Evolutionary conservation across 2,888 invertebrate genomes (phyloP).

Genomic region (Scrobipalpa costella): DNA sequence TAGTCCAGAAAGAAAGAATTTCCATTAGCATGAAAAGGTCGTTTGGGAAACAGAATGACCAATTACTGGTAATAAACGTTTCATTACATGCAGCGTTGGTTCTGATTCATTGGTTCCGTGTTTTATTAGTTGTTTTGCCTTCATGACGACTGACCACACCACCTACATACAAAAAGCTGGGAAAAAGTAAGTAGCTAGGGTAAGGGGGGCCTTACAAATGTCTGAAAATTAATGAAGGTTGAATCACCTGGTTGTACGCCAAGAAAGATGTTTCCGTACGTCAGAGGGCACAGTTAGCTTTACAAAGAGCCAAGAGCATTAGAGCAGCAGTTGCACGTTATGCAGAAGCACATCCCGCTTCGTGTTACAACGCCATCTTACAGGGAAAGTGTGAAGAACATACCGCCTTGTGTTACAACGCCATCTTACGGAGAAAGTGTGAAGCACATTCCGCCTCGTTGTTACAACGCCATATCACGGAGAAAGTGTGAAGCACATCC

Average conservation of each 20-base stretch:
- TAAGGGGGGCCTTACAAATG: no score
- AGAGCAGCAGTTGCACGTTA: no score
- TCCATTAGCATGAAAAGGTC: slow-evolving; percentile 1
- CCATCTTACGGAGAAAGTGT: background rate
- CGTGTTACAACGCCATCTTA: background rate
- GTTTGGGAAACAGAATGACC: background rate
- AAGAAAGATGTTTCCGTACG: no score
- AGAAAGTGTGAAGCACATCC: no score
- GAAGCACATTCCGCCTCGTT: background rate
- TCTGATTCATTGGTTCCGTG: background rate
- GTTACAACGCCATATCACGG: background rate
- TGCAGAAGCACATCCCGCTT: no score
- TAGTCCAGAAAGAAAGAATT: background rate
- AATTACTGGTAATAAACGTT: background rate
- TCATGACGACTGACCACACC: background rate
- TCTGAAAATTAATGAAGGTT: no score
- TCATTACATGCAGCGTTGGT: background rate
- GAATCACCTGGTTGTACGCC: no score
- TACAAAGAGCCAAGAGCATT: no score
- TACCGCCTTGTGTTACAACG: background rate
- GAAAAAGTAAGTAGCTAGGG: no score
- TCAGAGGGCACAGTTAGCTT: no score
- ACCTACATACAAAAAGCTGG: background rate
- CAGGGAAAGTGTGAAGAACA: background rate
- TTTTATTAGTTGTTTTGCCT: background rate